Evolutionary conservation across 23 tunicate genomes (phyloP), one percentile per base, ranked within the genome.

Genomic region (Clavelina lepadiformis): DNA sequence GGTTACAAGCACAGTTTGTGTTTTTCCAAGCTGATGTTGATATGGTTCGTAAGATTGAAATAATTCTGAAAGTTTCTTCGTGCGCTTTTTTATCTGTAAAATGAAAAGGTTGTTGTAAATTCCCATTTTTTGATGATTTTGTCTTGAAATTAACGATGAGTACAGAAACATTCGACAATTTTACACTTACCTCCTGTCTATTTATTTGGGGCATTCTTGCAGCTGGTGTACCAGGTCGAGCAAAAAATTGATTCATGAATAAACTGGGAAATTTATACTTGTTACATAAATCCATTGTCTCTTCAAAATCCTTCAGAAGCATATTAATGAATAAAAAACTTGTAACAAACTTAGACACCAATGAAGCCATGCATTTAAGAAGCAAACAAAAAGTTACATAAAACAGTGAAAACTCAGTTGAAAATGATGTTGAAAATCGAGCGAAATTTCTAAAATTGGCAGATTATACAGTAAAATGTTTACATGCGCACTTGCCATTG

Each of bases 181-280:
- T 15, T 41, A 8, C 49, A 41, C 63, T 3, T 7, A 80, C 86
- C 79, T 81, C 88, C 52, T 86, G 94, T 51, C 99, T 54, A 46
- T 88, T 62, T 20, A 94, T 86, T 61, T 94, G 99, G 20, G 80
- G 79, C 99, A 86, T 80, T 58, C 68, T 70, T 18, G 95, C 95
- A 18, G 99, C 99, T 21, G 99, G 99, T 27, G 99, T 94, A 35
- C 99, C 99, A 3, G 99, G 95, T 28, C 99, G 63, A 19, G 99
- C 88, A 44, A 86, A 94, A 51, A 94, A 94, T 73, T 94, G 99
- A 59, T 94, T 94, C 61, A 94, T 94, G 50, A 94, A 94, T 51
- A 94, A 50, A 60, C 86, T 76, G 3, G 99, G 92, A 54, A 94
- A 94, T 57, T 86, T 71, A 49, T 94, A 94, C 59, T 86, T 86